Evolutionary conservation across 2,113 vertebrate species (phyloP).

Genomic region (Neoarius graeffei): DNA sequence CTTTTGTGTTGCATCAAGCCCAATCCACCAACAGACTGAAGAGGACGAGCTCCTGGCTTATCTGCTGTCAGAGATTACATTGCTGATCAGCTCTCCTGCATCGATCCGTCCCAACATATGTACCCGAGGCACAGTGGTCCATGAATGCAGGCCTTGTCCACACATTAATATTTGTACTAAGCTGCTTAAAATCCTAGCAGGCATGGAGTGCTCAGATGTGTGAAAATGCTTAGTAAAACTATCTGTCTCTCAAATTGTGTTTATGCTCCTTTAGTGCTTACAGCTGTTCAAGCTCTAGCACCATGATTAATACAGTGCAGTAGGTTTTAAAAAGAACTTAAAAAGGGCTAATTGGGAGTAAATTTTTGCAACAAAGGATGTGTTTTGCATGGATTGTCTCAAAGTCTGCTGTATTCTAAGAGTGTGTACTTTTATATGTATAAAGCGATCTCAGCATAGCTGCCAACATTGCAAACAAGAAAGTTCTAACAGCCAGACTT

Average conservation of each 20-base stretch:
- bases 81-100: slow-evolving; percentile 25
- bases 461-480: neutral
- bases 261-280: neutral
- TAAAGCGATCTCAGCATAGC: neutral
- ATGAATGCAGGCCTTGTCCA: neutral
- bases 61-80: slow-evolving; percentile 16
- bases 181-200: neutral
- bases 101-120: slow-evolving; percentile 8
- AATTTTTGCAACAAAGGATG: neutral
- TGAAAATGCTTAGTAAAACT: neutral
- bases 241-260: neutral
- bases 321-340: neutral
- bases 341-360: neutral
- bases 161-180: neutral
- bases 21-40: neutral
- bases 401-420: neutral
- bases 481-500: neutral
- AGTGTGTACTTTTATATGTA: neutral
- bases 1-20: slow-evolving; percentile 26
- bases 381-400: neutral
- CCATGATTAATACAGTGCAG: neutral
- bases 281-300: neutral
- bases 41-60: slow-evolving; percentile 7
- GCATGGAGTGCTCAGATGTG: neutral
- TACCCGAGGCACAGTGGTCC: neutral